Conservation (phyloP, 2,113 vertebrate genomes). For the Anser cygnoides region DNA sequence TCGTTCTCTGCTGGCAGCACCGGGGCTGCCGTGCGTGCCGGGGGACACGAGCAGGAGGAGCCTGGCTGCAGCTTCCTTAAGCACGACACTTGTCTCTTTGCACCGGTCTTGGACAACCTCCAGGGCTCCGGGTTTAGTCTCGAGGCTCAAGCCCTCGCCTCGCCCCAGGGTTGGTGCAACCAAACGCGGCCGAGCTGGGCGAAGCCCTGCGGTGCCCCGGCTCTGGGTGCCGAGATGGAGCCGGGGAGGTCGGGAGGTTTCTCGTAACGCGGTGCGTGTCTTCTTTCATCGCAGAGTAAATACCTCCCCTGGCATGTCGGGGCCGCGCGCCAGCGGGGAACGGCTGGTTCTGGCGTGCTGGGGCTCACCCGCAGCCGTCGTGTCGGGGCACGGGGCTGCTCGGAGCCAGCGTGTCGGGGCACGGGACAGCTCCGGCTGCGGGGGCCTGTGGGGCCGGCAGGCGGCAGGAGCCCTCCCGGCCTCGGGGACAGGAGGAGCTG, state of each 20-base stretch:
- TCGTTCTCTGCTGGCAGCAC: background rate
- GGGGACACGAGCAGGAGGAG: background rate
- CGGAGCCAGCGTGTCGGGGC: background rate
- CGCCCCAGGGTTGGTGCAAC: background rate
- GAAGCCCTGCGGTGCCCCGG: background rate
- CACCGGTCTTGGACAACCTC: background rate
- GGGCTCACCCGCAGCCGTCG: slow-evolving; percentile 24
- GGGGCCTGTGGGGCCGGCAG: background rate
- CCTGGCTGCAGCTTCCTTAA: background rate
- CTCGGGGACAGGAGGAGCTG: background rate
- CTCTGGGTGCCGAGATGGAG: background rate
- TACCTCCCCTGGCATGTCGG: slow-evolving; percentile 40
- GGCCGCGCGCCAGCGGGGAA: slow-evolving; percentile 19
- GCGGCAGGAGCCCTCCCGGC: background rate
- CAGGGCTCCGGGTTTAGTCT: background rate
- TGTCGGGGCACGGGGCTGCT: slow-evolving; percentile 21
- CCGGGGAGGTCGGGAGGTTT: background rate
- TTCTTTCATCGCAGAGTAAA: slow-evolving; percentile 36
- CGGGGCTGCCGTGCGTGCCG: too few relatives aligned
- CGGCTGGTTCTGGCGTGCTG: slow-evolving; percentile 49
- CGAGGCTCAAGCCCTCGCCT: background rate
- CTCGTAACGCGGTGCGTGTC: background rate
- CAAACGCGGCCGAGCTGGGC: background rate
- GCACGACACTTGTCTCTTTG: background rate
- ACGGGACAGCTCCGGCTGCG: background rate